Base-by-base conservation (phyloP, 2,797 vertebrate species). In the Anniella stebbinsi region DNA sequence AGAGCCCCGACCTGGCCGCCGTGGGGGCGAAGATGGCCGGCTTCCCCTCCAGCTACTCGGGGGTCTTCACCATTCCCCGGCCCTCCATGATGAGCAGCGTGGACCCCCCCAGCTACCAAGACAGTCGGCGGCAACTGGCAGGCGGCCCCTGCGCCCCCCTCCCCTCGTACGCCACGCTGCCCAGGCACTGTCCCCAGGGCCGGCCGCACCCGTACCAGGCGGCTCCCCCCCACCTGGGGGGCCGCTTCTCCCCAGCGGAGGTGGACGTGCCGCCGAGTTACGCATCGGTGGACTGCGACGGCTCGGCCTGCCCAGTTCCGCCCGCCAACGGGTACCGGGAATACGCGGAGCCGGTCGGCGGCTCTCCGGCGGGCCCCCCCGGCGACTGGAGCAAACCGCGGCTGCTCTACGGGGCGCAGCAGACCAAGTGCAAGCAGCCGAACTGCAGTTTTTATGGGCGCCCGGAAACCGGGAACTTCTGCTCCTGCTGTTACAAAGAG, bases 371-470 rank as follows among this genome's bases (percentile, higher is more conserved):
- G 54, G 93, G 96, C 0, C 7, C 96, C 51, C 93, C 95, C n/a
- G 97, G 94, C 69, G 98, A 98, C 91, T 97, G 94, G 0, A 84
- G 85, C 84, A 98, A 96, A 88, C 96, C 96, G 23, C 86, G 95
- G 0, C 86, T 21, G 0, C 91, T 91, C 0, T 95, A 92, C 41
- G 95, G 91, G 0, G 93, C 97, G 0, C 98, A 97, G 96, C 98
- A 99, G 95, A 98, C 97, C 96, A 98, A 98, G 92, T 99, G 99
- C 97, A 98, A 98, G 94, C 99, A 98, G 69, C 97, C 98, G 36
- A 98, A 97, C 97, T 99, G 99, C 97, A 98, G 97, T 96, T 99
- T 98, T 96, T 99, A 98, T 0, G 99, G 99, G 93, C 99, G 98
- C 93, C 98, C 99, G 0, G 99, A 99, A 95, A 99, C 99, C 0